A percentile compares a stretch with the other conserved stretches of the same genome.
phyloP scores from a whole-genome alignment of 2,888 invertebrate genomes.

The Agriotes lineatus region DNA sequence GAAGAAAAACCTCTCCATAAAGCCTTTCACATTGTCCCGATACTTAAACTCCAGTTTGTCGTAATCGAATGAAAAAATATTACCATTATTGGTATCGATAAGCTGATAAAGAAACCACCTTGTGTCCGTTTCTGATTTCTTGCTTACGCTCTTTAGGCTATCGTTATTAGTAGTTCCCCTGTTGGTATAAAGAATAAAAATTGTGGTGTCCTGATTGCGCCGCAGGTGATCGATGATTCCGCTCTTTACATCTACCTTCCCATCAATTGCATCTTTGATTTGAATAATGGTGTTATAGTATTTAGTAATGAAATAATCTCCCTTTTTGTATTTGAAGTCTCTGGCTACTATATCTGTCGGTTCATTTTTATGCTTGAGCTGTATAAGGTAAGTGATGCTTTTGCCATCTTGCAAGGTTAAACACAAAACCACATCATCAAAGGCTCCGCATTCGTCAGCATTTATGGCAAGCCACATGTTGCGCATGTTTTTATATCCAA shows the following conservation, averaged over 20 bases:
- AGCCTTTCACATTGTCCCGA: background rate
- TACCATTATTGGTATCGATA: background rate
- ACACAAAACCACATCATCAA: slow-evolving; percentile 21
- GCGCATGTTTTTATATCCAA: background rate
- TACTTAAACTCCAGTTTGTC: background rate
- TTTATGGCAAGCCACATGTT: slow-evolving; percentile 8
- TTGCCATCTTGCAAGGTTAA: background rate
- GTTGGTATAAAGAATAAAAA: slow-evolving; percentile 13
- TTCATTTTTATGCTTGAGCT: slow-evolving; percentile 1
- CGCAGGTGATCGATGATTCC: background rate
- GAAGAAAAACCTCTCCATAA: background rate
- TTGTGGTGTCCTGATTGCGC: background rate
- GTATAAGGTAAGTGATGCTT: slow-evolving; percentile 10
- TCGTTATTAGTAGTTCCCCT: background rate
- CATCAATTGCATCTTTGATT: background rate
- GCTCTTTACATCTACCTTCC: background rate
- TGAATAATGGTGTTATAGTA: background rate
- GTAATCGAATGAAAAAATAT: background rate
- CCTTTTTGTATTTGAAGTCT: background rate
- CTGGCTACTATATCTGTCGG: background rate
- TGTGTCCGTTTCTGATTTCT: background rate
- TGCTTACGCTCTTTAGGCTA: background rate
- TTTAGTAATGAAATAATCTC: background rate
- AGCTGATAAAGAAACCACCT: background rate
- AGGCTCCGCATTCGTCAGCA: no score